Conservation (phyloP, 2,113 vertebrate species). For the Steatornis caripensis region DNA sequence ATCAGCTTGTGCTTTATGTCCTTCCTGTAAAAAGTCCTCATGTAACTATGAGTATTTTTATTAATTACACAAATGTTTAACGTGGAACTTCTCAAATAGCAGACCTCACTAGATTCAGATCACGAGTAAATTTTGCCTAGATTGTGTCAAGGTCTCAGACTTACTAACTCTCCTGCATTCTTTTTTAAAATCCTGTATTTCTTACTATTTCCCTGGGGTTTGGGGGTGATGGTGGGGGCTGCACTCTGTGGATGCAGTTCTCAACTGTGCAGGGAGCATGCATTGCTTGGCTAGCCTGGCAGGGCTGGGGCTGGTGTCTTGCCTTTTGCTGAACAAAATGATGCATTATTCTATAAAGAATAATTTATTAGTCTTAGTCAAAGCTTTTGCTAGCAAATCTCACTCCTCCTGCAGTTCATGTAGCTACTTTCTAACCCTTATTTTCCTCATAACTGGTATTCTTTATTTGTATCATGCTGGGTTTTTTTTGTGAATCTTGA, state of each 20-base stretch:
- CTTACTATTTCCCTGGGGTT: background rate
- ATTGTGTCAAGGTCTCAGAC: background rate
- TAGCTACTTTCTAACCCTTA: background rate
- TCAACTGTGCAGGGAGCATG: background rate
- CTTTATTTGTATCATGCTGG: background rate
- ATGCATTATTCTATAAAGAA: background rate
- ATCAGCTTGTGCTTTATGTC: background rate
- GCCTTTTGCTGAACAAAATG: background rate
- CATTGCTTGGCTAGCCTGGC: background rate
- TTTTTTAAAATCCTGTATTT: background rate
- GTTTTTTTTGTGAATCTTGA: background rate
- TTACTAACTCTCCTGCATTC: background rate
- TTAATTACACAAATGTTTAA: background rate
- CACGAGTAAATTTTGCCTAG: background rate
- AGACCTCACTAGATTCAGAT: background rate
- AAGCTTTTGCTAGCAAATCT: background rate
- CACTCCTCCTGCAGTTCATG: background rate
- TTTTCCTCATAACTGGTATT: background rate
- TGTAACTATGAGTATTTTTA: background rate
- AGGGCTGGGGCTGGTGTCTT: background rate
- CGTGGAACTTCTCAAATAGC: background rate
- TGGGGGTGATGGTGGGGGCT: background rate
- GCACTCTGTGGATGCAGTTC: background rate
- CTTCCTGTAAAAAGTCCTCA: background rate
- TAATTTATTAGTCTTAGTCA: background rate